Evolutionary conservation across 2,113 vertebrate genomes (phyloP), one percentile per base, ranked within the genome.

Genomic region (Muntiacus muntjak): DNA sequence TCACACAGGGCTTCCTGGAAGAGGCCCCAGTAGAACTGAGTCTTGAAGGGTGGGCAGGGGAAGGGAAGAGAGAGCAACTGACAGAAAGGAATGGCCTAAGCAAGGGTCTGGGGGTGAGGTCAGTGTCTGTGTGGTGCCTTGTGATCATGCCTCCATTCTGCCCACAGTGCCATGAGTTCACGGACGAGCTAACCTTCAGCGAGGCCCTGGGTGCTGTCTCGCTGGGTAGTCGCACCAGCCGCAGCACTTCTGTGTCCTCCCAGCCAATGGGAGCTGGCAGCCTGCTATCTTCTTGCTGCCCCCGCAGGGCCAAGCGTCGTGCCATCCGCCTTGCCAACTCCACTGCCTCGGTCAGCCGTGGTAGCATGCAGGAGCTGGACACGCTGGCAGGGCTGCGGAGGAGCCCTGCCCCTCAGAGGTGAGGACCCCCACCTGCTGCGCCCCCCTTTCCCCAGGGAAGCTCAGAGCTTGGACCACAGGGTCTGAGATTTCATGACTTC

Each of bases 241-340:
- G 99, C 78, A 99, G 99, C 98, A 99, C 99, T 6, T 99, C 99
- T 5, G 96, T 99, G 79, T 99, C 99, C 98, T 99, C 99, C 98
- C 99, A 99, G 83, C 99, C 99, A 95, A 98, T 99, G 60, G 97
- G 98, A 85, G 98, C 98, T 54, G 81, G 94, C 17, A 92, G 83
- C 52, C 86, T 98, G n/a, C 54, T 98, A 6, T 97, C 98, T 86
- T 99, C 99, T 97, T 99, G 99, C 97, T 99, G 99, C 6, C 99
- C 99, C 40, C 98, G 99, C 2, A 98, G 98, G 95, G 98, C 83
- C 89, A 97, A 99, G 87, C 99, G 99, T 88, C 99, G 99, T 96
- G 99, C 99, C 98, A 99, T 99, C 97, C 98, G 99, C 25, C 98
- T 99, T 85, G 99, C 99, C 92, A 99, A 99, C 98, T 99, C 99